Percentiles rank a stretch among this genome's conserved stretches.
Evolutionary conservation across 2,797 vertebrate species (phyloP).

Genomic region (Coendou prehensilis): DNA sequence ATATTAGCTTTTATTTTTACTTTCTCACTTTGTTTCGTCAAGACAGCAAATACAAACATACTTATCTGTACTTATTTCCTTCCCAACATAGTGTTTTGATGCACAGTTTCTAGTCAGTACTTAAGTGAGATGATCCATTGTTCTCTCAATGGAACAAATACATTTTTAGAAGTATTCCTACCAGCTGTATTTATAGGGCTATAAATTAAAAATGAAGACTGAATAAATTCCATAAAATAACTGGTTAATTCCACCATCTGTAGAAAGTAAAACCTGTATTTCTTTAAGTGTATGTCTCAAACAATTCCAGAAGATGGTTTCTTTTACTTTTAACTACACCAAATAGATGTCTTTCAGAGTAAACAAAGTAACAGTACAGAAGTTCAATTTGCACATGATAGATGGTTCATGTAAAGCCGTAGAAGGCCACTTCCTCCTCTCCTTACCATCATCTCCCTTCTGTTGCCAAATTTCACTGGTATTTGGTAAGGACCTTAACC

Average conservation of each 20-base stretch:
- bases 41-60: not conserved
- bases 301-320: not conserved
- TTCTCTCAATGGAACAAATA: not conserved
- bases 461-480: not conserved
- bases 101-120: not conserved
- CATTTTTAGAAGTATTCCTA: not conserved
- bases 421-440: not conserved
- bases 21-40: not conserved
- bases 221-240: not conserved
- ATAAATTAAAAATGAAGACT: not conserved
- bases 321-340: not conserved
- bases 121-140: not conserved
- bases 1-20: not conserved
- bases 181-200: not conserved
- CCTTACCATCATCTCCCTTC: not conserved
- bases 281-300: not conserved
- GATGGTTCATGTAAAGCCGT: not conserved
- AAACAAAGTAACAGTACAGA: not conserved
- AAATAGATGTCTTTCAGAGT: not conserved
- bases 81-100: not conserved
- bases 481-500: not conserved
- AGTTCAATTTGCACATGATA: not conserved
- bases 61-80: not conserved
- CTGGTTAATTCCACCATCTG: not conserved
- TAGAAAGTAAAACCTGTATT: not conserved